Base-by-base conservation (phyloP, 2,797 vertebrate species). In the Alectoris magna region DNA sequence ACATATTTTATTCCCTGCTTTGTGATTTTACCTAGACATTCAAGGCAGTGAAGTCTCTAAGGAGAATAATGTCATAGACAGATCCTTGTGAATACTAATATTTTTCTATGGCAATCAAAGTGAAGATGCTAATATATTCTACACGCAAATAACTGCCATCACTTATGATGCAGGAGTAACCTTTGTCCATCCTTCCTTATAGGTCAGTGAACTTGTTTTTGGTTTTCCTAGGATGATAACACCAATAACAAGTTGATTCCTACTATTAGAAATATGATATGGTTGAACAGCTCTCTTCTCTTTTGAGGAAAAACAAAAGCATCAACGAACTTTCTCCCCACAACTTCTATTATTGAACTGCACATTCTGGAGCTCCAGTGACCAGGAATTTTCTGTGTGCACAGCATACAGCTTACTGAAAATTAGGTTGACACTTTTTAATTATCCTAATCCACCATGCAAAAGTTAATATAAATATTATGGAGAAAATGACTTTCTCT, bases 231-330 rank as follows among this genome's bases (percentile, higher is more conserved):
- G 43, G 36, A 5, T 67, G 39, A 82, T 38, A 88, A 93, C 84
- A 27, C n/a, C 34, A 90, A n/a, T 44, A 88, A 15, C 16, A 87
- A 43, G 24, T 6, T 81, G 39, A 88, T 58, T 62, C 16, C 38
- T 58, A 31, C 34, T 31, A 11, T 81, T 38, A 81, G 31, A 93
- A 96, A 94, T 55, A 11, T 88, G 41, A 91, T 83, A 24, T 90
- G 24, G 41, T 63, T 88, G 51, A 51, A 48, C 14, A 87, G 71
- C 9, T 71, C 21, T 78, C 51, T 13, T 70, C n/a, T 8, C 17
- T 44, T 84, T 87, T 73, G 80, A 80, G 0, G 2, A 84, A 77
- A 55, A 79, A 4, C 19, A 87, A 84, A 86, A 66, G 1, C 14
- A n/a, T 39, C 55, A 58, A 9, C 51, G 51, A 81, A 58, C 7